These are phyloP conservation scores for Phalanger gymnotis DNA, from an alignment of 2,797 vertebrate genomes.

Conservation along the genomic window DNA sequence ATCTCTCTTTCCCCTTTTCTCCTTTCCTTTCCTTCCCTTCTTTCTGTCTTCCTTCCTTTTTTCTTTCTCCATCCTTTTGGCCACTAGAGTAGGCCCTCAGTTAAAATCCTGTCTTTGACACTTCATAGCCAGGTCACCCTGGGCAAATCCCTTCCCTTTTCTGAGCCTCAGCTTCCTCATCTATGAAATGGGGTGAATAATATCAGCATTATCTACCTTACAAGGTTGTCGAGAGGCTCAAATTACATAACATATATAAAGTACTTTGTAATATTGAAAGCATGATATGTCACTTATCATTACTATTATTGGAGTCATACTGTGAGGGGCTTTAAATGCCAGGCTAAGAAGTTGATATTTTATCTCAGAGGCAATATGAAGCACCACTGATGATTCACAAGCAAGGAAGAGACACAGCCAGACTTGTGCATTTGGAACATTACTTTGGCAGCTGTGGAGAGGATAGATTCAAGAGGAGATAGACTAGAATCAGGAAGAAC, in stretches of 20 bases:
- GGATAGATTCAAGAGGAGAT: neutral
- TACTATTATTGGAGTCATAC: neutral
- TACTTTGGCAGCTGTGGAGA: neutral
- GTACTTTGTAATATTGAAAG: neutral
- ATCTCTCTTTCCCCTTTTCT: neutral
- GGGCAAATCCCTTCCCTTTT: neutral
- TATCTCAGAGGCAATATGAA: neutral
- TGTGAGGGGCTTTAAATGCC: neutral
- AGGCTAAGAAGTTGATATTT: neutral
- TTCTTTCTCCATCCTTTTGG: neutral
- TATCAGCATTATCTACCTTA: neutral
- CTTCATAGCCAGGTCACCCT: neutral
- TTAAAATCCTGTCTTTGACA: neutral
- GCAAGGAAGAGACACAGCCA: neutral
- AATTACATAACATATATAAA: neutral
- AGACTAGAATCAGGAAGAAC: neutral
- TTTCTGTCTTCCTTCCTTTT: neutral
- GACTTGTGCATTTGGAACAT: neutral
- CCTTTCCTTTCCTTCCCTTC: neutral
- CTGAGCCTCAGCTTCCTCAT: neutral
- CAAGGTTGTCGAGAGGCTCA: neutral
- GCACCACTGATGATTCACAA: neutral
- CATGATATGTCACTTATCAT: neutral
- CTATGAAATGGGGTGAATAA: neutral
- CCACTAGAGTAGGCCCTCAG: neutral